phyloP scores from a whole-genome alignment of 2,113 vertebrate species.

The Camelus bactrianus region DNA sequence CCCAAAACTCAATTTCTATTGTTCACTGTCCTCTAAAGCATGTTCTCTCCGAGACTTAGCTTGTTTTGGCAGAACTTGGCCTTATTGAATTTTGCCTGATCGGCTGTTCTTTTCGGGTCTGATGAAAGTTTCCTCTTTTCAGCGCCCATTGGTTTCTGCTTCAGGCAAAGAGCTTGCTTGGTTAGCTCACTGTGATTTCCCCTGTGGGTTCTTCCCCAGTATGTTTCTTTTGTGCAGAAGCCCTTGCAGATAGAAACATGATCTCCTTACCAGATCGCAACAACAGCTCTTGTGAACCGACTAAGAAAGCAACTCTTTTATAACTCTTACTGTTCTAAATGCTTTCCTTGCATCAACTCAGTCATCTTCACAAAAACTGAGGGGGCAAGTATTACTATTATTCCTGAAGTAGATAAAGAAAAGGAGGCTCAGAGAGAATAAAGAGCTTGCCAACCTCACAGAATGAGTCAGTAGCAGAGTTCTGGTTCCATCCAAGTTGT shows the following conservation, averaged over 20 bases:
- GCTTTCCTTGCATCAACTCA: not conserved
- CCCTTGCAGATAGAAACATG: not conserved
- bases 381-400: not conserved
- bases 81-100: not conserved
- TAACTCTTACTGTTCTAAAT: not conserved
- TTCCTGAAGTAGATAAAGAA: not conserved
- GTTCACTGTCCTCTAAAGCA: slow-evolving; percentile 47
- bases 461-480: not conserved
- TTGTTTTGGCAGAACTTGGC: slow-evolving; percentile 23
- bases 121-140: slow-evolving; percentile 45
- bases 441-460: not conserved
- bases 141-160: not conserved
- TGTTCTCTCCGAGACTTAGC: not conserved
- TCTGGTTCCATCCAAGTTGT: not conserved
- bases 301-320: not conserved
- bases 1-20: slow-evolving; percentile 73
- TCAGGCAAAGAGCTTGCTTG: not conserved
- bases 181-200: slow-evolving; percentile 8
- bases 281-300: not conserved
- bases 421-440: not conserved
- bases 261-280: not conserved
- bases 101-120: slow-evolving; percentile 27
- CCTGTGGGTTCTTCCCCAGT: not conserved
- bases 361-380: not conserved
- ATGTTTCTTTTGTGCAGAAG: not conserved